phyloP scores from a whole-genome alignment of 2,797 vertebrate species.

The Microhierax caerulescens region DNA sequence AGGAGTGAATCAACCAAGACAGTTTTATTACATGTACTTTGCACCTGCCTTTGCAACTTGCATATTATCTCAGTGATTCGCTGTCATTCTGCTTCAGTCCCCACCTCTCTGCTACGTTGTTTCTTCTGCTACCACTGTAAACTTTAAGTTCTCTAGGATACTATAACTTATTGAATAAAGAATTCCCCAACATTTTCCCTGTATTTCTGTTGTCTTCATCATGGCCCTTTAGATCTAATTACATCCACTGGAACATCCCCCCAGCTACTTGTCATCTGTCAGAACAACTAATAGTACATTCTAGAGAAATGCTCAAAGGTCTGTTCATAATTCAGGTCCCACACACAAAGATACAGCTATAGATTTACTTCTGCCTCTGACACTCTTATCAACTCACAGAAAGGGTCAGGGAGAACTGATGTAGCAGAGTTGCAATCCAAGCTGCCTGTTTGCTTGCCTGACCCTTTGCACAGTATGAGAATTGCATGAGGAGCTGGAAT shows the following conservation, averaged over 20 bases:
- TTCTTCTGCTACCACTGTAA: background rate
- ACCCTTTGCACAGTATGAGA: background rate
- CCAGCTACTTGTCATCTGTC: background rate
- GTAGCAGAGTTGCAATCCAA: background rate
- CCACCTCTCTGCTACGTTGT: background rate
- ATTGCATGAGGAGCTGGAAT: background rate
- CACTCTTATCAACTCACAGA: background rate
- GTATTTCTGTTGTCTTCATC: background rate
- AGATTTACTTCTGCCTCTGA: background rate
- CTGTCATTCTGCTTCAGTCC: background rate
- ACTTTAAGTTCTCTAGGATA: background rate
- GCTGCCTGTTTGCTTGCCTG: background rate
- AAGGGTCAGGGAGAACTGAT: background rate
- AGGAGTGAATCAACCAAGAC: background rate
- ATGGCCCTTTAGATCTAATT: background rate
- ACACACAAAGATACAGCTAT: background rate
- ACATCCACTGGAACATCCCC: background rate
- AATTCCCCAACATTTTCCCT: background rate
- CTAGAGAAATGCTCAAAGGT: background rate
- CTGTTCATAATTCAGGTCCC: background rate
- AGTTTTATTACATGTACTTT: background rate
- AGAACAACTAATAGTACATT: background rate
- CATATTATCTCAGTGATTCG: background rate
- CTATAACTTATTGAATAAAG: background rate
- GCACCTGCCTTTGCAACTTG: background rate